phyloP scores from a whole-genome alignment of 2,113 vertebrate species.

The Platysteira castanea region DNA sequence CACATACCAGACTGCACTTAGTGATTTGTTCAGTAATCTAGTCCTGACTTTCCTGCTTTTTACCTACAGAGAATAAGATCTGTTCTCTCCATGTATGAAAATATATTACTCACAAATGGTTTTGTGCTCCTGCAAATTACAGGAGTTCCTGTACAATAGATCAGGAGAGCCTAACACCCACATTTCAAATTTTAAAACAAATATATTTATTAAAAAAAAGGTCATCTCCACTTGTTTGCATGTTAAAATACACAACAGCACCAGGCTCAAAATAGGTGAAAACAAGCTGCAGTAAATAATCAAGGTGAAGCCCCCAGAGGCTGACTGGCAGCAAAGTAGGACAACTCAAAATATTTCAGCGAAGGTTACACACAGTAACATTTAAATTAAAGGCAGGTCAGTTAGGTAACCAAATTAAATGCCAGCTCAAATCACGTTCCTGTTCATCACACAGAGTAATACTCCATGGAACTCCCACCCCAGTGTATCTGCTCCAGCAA shows the following conservation, averaged over 20 bases:
- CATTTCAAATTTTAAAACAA: background rate
- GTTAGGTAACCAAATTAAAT: background rate
- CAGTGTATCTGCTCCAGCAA: background rate
- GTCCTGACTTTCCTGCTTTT: slow-evolving; percentile 8
- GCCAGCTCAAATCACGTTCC: background rate
- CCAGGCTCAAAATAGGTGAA: background rate
- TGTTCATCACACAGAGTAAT: background rate
- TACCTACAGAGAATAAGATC: background rate
- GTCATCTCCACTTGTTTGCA: background rate
- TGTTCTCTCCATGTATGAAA: background rate
- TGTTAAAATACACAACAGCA: background rate
- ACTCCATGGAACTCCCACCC: background rate
- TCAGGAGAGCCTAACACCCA: background rate
- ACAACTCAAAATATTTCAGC: background rate
- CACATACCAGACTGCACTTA: background rate
- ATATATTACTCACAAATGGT: background rate
- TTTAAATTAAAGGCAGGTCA: background rate
- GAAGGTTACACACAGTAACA: background rate
- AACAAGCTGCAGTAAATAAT: background rate
- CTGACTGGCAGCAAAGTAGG: background rate
- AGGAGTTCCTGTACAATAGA: slow-evolving; percentile 27
- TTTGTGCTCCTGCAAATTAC: slow-evolving; percentile 40
- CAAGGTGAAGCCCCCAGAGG: background rate
- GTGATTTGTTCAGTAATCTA: background rate
- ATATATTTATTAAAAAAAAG: background rate